A percentile compares a stretch with the other conserved stretches of the same genome.
Evolutionary conservation across 2,113 vertebrate genomes (phyloP).

Genomic region (Dromas ardeola): DNA sequence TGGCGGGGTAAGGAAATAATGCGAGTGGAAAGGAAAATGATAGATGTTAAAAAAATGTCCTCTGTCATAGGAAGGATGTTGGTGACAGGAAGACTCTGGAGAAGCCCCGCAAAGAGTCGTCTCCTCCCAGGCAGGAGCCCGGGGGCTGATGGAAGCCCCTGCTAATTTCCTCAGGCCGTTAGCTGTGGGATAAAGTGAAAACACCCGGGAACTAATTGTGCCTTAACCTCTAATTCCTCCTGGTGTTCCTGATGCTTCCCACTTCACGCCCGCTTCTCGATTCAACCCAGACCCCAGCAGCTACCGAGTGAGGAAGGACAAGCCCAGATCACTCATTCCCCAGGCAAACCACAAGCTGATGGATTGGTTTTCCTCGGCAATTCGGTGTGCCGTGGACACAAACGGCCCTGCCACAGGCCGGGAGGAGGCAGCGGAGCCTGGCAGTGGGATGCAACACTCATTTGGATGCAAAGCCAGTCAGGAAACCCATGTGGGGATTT

Average conservation of each 20-base stretch:
- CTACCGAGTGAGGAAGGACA: background rate
- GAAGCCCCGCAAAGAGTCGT: background rate
- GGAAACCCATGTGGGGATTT: background rate
- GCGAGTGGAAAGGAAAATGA: background rate
- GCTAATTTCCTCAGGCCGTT: fast-evolving
- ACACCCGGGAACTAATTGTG: background rate
- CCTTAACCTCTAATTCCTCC: background rate
- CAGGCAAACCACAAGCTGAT: background rate
- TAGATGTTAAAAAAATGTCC: background rate
- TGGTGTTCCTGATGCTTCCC: background rate
- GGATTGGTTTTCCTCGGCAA: background rate
- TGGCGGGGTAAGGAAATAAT: background rate
- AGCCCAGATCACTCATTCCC: background rate
- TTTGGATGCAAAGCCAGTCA: background rate
- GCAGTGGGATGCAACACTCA: background rate
- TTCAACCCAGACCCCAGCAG: background rate
- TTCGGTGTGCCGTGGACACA: background rate
- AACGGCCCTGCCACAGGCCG: background rate
- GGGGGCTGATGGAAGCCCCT: fast-evolving
- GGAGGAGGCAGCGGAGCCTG: background rate
- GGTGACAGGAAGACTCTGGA: background rate
- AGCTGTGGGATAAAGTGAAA: background rate
- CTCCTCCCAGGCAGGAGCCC: background rate
- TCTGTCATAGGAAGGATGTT: fast-evolving
- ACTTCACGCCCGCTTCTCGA: fast-evolving